Base-by-base conservation (phyloP, 2,888 invertebrate genomes). In the Patella depressa region DNA sequence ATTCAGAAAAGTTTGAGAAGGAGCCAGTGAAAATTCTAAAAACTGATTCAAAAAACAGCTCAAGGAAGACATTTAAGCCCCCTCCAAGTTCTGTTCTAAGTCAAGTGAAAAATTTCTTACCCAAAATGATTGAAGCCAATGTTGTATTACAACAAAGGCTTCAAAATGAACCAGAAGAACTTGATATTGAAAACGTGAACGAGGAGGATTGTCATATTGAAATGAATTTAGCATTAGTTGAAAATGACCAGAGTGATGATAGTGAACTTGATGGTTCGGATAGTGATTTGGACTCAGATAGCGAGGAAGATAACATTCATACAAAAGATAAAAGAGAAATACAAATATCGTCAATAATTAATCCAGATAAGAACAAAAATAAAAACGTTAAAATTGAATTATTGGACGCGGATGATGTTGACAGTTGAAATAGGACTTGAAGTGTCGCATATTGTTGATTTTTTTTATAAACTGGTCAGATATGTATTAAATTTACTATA, bases 61-160 rank as follows among this genome's bases (percentile, higher is more conserved):
- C 65, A 24, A 19, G 19, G 24, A 65, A 24, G 24, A 65, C 65
- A 65, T 65, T 65, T 4, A 65, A 65, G 24, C 24, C 24, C 19
- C 65, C 65, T 11, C 65, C 65, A 65, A 65, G 65, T 19, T 65
- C 65, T 24, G 24, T 65, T 65, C 65, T 65, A 12, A 24, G 65
- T 3, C 65, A 65, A 65, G 65, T 65, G 65, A 65, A 65, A 19
- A 65, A 65, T 65, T 65, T 65, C 24, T 24, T 65, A 12, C 65
- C 65, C 19, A 65, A 65, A 65, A 19, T 65, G 65, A 65, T 65
- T 19, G 65, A 65, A 65, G 65, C 65, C 2, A 65, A 65, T 11
- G 19, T 24, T 65, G 24, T 24, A 65, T 65, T 65, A 14, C 19
- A 65, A 65, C 19, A 65, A 65, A 65, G 24, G 24, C 14, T 65